Base-by-base conservation (phyloP, 2,797 vertebrate genomes). In the Cossypha dichroa region DNA sequence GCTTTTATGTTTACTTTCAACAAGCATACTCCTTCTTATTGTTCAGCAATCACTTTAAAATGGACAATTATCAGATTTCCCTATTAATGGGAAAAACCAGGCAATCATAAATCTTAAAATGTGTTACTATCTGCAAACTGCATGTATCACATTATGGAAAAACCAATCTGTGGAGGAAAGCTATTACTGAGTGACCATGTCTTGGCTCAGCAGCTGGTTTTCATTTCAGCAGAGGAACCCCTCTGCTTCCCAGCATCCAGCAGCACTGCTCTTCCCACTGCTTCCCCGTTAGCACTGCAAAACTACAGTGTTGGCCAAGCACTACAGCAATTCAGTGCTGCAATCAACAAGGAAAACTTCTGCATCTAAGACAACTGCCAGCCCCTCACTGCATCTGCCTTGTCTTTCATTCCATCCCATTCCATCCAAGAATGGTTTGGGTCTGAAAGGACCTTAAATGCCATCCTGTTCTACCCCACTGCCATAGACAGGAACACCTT, bases 1-100 rank as follows among this genome's bases (percentile, higher is more conserved):
- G 0, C 92, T 92, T 96, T 96, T 64, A 89, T 93, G 92, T 72
- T 83, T 51, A 67, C 54, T 87, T 93, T 94, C 90, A 94, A 89
- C 84, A 69, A 70, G 48, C 41, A 40, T 33, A 38, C 41, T 43
- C 78, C 63, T 92, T 93, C 75, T 78, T 80, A 85, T 89, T 87
- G 49, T 93, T 83, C 40, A 83, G 68, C 46, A 64, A 73, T 52
- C 4, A 2, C 88, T 93, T 95, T 79, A 63, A 88, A 94, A 89
- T 10, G 70, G 77, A 55, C 54, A 85, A 96, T 96, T 75, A 80
- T 83, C 92, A 87, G 56, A 77, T 85, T 80, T 95, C 70, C 87
- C 48, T 77, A 91, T 68, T 76, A 87, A 92, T 29, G 33, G 54
- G 12, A 64, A 85, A 87, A 82, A 64, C 14, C 48, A 33, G 48